Base-by-base conservation (phyloP, 2,797 vertebrate genomes). In the Martes flavigula region DNA sequence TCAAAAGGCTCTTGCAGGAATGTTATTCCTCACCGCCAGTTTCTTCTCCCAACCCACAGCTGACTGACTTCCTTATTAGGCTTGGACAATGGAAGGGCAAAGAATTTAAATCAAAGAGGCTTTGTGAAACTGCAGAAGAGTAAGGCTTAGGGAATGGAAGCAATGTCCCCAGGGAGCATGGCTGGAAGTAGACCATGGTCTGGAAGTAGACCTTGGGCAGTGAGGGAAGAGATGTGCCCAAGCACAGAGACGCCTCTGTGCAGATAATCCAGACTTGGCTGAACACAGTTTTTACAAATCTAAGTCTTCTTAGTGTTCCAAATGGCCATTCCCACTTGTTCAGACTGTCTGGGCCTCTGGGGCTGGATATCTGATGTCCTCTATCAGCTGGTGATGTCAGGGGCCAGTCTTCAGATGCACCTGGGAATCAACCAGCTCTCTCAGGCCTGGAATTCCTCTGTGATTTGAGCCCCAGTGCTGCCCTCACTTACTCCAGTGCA, bases 1-100 rank as follows among this genome's bases (percentile, higher is more conserved):
- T 97, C 96, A 97, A 97, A 97, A 95, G 93, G 91, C 91, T 84
- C 64, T 95, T 94, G 43, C 64, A 92, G 91, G 91, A 97, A 98
- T 96, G 91, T 90, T 94, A 56, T 92, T 91, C 46, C 40, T 93
- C 62, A 90, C 70, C 78, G 93, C 77, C 54, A 94, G 84, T 43
- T 96, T 88, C 87, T 96, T 96, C 96, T 91, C 92, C 95, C 94
- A 94, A 72, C 81, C 85, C 92, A 93, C 93, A 97, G 95, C 87
- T 89, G 87, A 94, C 96, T 96, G 92, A 90, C 84, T 97, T 97
- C 73, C 92, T 95, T 97, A 95, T 96, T 96, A 96, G 92, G 96
- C 40, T 96, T 95, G 81, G 79, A 78, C 94, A 97, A 88, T 75
- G 62, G 92, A 75, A 94, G 32, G 81, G 66, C 96, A 97, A 97